A percentile compares a stretch with the other conserved stretches of the same genome.
Conservation (phyloP, 2,888 invertebrate genomes). For the Slavum lentiscoides region DNA sequence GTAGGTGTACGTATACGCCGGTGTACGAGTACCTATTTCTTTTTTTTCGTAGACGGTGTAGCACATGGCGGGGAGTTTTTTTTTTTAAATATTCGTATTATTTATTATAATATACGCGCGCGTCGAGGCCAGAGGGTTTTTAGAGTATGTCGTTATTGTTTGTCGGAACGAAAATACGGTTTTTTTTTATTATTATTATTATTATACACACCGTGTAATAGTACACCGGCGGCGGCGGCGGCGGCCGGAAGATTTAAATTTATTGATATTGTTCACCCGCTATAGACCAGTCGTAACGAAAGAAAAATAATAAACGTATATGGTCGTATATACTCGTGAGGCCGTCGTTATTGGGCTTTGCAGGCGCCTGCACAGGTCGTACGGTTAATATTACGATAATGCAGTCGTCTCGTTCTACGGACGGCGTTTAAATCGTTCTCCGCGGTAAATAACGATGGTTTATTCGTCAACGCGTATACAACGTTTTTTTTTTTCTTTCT, state of each 20-base stretch:
- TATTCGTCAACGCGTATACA: too few species aligned
- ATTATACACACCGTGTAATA: background rate
- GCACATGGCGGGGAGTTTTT: background rate
- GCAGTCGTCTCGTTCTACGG: too few species aligned
- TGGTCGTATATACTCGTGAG: too few species aligned
- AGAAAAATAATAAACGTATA: background rate
- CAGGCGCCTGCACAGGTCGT: too few species aligned
- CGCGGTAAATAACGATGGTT: too few species aligned
- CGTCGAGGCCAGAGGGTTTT: slow-evolving; percentile 28
- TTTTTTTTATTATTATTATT: background rate
- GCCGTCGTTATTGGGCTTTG: too few species aligned
- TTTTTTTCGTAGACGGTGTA: too few species aligned
- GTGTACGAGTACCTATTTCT: background rate
- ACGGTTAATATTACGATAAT: too few species aligned
- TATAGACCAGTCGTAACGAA: background rate
- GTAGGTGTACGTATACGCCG: background rate
- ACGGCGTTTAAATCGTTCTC: too few species aligned
- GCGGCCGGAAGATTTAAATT: slow-evolving; percentile 19
- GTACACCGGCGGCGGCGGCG: background rate
- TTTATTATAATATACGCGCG: slow-evolving; percentile 20
- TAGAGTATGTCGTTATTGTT: background rate
- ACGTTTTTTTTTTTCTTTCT: too few species aligned
- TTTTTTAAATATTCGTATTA: slow-evolving; percentile 20
- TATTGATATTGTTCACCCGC: slow-evolving; percentile 16
- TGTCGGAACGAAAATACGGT: background rate